These are phyloP conservation scores for human (Homo sapiens) DNA, from an alignment of 2,113 vertebrate species.

Conservation along the genomic window GRCh38 chr11:108855501-108856000, in stretches of 20 bases:
- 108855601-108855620: rapidly evolving
- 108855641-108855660: too few species aligned
- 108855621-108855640: too few species aligned
- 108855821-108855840: background rate
- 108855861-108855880: background rate
- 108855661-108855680: too few species aligned
- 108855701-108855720: too few species aligned
- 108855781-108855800: background rate
- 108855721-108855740: too few species aligned
- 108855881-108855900: background rate
- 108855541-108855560: too few species aligned
- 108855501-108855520: too few species aligned
- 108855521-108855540: too few species aligned
- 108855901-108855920: background rate
- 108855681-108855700: too few species aligned
- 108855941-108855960: conserved; percentile 22
- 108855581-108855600: too few species aligned
- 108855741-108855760: background rate
- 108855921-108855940: background rate
- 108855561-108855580: too few species aligned
- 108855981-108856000: background rate
- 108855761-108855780: conserved; percentile 29
- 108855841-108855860: background rate
- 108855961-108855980: conserved; percentile 16
- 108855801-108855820: background rate